A percentile compares a stretch with the other conserved stretches of the same genome.
phyloP scores from a whole-genome alignment of 2,797 vertebrate genomes.

The Triplophysa yarkandensis region DNA sequence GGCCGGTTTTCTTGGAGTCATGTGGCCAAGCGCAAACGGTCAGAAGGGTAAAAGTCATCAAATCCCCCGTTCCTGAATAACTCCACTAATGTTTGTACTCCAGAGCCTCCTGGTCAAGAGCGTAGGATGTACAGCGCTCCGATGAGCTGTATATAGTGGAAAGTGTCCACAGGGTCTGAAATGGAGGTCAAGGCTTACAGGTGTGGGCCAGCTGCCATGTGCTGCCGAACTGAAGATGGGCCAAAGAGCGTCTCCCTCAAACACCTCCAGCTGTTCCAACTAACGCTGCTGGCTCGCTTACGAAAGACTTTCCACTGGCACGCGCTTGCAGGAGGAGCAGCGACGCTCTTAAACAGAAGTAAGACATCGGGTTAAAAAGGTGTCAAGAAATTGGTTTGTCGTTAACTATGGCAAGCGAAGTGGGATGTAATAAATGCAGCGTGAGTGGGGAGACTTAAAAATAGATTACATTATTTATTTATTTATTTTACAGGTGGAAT shows the following conservation, averaged over 20 bases:
- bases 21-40: not conserved
- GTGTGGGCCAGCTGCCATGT: constrained; percentile 56
- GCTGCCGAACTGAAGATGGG: constrained; percentile 48
- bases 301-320: constrained; percentile 48
- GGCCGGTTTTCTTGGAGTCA: not conserved
- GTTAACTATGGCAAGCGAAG: constrained; percentile 39
- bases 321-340: not conserved
- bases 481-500: constrained; percentile 3
- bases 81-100: not conserved
- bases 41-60: not conserved
- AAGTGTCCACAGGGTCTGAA: constrained; percentile 41
- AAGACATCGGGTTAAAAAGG: constrained; percentile 44
- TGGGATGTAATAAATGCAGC: constrained; percentile 16
- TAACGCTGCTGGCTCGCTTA: constrained; percentile 63
- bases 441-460: not conserved
- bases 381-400: constrained; percentile 31
- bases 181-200: constrained; percentile 56
- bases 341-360: constrained; percentile 38
- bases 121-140: constrained; percentile 14
- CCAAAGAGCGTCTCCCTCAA: constrained; percentile 61
- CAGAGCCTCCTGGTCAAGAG: constrained; percentile 20
- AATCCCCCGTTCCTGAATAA: constrained; percentile 19
- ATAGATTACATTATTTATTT: not conserved
- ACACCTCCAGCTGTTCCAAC: constrained; percentile 64
- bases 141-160: constrained; percentile 10